Conservation (phyloP, 1,140 invertebrate species). For the Drosophila watanabei region DNA sequence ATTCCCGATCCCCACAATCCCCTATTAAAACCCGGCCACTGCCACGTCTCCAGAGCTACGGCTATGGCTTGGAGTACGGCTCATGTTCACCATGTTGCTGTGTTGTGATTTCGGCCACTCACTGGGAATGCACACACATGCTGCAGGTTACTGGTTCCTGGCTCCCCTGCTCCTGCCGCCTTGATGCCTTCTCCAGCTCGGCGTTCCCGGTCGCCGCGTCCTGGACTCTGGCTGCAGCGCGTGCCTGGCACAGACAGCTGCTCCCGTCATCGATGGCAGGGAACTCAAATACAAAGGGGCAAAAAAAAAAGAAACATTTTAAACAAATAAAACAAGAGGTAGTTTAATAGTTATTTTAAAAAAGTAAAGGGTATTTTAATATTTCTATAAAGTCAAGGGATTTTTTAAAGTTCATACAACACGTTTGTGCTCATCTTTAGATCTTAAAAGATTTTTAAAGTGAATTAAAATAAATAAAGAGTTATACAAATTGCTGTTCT, state of each 20-base stretch:
- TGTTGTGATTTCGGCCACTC: slow-evolving; percentile 67
- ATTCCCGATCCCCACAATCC: slow-evolving; percentile 28
- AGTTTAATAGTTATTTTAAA: no score
- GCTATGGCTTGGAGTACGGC: slow-evolving; percentile 17
- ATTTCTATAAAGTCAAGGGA: neutral
- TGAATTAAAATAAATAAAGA: neutral
- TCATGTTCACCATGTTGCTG: slow-evolving; percentile 30
- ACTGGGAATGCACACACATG: slow-evolving; percentile 45
- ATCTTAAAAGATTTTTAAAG: neutral
- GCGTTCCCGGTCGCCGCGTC: slow-evolving; percentile 1
- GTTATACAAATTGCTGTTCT: neutral
- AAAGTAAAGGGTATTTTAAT: neutral
- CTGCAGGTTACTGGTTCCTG: neutral
- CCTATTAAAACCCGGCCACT: slow-evolving; percentile 27
- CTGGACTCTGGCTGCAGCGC: slow-evolving; percentile 29
- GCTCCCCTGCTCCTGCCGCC: slow-evolving; percentile 24
- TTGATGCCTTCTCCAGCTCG: slow-evolving; percentile 9
- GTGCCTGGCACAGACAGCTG: slow-evolving; percentile 62
- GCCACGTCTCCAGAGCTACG: slow-evolving; percentile 3
- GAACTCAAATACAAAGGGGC: slow-evolving; percentile 21
- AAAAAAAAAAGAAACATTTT: neutral
- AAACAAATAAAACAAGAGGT: no score
- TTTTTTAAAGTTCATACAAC: neutral
- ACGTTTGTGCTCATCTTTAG: neutral
- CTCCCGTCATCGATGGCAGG: slow-evolving; percentile 46